phyloP scores from a whole-genome alignment of 2,113 vertebrate species.

The Corythaeola cristata region DNA sequence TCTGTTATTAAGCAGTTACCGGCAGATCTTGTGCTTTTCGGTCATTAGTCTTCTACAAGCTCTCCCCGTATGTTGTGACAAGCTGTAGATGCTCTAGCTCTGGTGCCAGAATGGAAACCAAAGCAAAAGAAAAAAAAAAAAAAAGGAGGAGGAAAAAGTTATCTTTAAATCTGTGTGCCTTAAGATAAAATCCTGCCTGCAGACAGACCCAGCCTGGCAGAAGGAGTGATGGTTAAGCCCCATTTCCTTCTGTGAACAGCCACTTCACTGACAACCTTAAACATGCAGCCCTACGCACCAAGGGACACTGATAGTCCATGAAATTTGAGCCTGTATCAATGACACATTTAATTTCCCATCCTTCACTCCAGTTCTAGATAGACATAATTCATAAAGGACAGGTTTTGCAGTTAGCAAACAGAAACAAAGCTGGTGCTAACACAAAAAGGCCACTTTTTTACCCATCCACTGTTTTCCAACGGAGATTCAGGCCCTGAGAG shows the following conservation, averaged over 20 bases:
- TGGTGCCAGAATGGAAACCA: not conserved
- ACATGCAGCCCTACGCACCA: not conserved
- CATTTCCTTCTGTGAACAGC: not conserved
- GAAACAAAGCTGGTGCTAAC: not conserved
- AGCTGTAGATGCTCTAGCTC: not conserved
- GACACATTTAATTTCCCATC: not conserved
- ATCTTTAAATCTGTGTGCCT: not conserved
- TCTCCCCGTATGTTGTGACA: not conserved
- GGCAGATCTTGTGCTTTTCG: not conserved
- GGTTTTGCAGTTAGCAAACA: not conserved
- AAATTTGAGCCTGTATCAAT: not conserved
- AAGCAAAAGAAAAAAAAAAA: not conserved
- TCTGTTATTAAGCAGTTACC: slow-evolving; percentile 29
- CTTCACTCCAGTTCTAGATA: not conserved
- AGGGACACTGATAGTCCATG: not conserved
- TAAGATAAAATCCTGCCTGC: not conserved
- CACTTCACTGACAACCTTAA: not conserved
- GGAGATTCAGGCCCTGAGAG: not conserved
- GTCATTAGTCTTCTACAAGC: slow-evolving; percentile 16
- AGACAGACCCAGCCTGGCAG: not conserved
- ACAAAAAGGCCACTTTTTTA: not conserved
- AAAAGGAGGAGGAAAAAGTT: fast-evolving
- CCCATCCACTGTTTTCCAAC: not conserved
- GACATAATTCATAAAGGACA: not conserved
- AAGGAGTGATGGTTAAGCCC: not conserved